Base-by-base conservation (phyloP, 2,797 vertebrate genomes). In the Sebastolobus altivelis region DNA sequence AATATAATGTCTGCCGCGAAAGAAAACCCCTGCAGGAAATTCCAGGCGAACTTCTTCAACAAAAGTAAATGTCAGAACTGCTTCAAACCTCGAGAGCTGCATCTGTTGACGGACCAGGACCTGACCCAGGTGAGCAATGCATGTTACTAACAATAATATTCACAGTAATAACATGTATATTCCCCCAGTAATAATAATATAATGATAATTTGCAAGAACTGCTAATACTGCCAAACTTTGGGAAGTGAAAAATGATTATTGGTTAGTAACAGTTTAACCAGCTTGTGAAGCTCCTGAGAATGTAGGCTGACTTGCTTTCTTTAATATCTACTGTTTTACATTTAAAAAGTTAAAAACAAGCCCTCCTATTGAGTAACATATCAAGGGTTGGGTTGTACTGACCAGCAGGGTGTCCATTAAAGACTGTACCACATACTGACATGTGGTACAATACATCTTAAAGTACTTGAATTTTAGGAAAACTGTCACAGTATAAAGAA, bases 51-150 rank as follows among this genome's bases (percentile, higher is more conserved):
- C 92, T 98, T 99, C 94, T 99, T 99, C 91, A 99, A 99, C 89
- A 99, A 98, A 93, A 99, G 98, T 93, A 99, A 99, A 95, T 99
- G 98, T 96, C 98, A 99, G 94, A 99, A 99, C 93, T 99, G 98
- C 94, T 99, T 99, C 93, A 99, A 99, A 78, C 97, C 98, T 1
- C 93, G 98, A 43, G 98, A 99, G 91, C 95, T 98, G 65, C 98
- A 99, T 94, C 96, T 99, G 3, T 91, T 99, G 90, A 99, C 98
- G 68, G 98, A 99, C 86, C 97, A 98, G 91, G 98, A 99, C 92
- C 85, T 99, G 72, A 98, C 96, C 86, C 98, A 99, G 98, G 98
- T 99, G 95, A 92, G 92, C 20, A 13, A 46, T 16, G 46, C 59
- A 49, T 20, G 2, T 29, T 6, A 14, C 4, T 0, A 16, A 37